Conservation (phyloP, 2,797 vertebrate genomes). For the Myotis planiceps region DNA sequence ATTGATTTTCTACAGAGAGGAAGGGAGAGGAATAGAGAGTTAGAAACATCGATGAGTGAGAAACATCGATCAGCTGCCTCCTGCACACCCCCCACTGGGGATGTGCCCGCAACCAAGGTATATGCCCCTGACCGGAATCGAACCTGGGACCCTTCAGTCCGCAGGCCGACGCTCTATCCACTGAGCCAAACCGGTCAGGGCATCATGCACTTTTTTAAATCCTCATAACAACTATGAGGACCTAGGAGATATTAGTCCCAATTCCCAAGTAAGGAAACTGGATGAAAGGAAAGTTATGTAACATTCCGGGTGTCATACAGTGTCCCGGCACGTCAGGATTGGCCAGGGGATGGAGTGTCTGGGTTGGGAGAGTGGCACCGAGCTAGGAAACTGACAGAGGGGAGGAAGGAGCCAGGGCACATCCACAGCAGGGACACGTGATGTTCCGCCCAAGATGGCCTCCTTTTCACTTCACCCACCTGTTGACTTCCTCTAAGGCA, state of each 20-base stretch:
- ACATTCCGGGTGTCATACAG: neutral
- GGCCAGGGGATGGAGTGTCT: neutral
- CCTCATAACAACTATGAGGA: neutral
- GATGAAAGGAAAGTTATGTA: neutral
- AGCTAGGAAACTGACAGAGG: neutral
- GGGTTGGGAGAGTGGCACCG: neutral
- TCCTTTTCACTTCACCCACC: neutral
- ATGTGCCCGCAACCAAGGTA: too few species aligned
- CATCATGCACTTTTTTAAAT: constrained; percentile 5
- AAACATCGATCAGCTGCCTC: too few species aligned
- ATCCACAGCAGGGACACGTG: neutral
- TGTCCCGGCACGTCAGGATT: neutral
- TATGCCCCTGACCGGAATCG: too few species aligned
- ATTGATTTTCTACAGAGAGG: too few species aligned
- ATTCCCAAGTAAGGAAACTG: constrained; percentile 10
- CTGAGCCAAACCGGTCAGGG: too few species aligned
- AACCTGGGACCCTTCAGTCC: too few species aligned
- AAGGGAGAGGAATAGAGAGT: too few species aligned
- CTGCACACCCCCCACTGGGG: too few species aligned
- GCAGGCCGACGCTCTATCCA: too few species aligned
- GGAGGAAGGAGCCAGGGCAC: neutral
- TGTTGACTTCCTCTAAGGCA: neutral
- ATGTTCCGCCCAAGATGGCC: neutral
- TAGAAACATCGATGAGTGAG: too few species aligned
- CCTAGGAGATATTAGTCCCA: neutral